These are phyloP conservation scores for Cephalopterus ornatus DNA, from an alignment of 2,113 vertebrate species.

Conservation along the genomic window DNA sequence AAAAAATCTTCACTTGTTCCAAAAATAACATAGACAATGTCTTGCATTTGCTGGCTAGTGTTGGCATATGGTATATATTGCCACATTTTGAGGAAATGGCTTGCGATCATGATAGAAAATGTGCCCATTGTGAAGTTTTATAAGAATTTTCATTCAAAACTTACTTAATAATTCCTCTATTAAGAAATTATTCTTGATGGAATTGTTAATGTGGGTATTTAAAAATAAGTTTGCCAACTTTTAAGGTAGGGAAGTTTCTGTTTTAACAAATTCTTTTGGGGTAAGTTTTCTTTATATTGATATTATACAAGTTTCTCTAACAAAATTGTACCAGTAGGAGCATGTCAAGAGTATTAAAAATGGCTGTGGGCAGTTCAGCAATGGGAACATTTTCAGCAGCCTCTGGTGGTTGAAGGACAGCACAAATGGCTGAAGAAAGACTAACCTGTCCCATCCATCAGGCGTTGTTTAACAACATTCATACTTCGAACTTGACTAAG, in stretches of 20 bases:
- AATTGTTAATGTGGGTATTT: not conserved
- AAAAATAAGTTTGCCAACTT: not conserved
- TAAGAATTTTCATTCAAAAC: not conserved
- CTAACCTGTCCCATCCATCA: not conserved
- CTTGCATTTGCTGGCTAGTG: not conserved
- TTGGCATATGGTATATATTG: not conserved
- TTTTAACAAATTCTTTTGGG: not conserved
- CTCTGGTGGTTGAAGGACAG: not conserved
- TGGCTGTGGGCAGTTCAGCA: not conserved
- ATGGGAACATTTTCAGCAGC: not conserved
- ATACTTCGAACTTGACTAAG: not conserved
- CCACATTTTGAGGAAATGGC: not conserved
- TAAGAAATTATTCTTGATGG: not conserved
- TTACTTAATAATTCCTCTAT: not conserved
- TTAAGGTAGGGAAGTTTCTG: not conserved
- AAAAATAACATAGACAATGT: slow-evolving; percentile 22
- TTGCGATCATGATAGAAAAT: not conserved
- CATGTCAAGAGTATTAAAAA: not conserved
- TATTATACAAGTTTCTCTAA: not conserved
- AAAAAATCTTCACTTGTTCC: slow-evolving; percentile 27
- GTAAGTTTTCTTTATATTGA: not conserved
- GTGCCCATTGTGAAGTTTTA: not conserved
- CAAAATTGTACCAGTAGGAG: not conserved
- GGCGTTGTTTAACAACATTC: not conserved
- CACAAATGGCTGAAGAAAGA: not conserved